These are phyloP conservation scores for Halictus ligatus DNA, from an alignment of 2,888 invertebrate species.

Conservation along the genomic window DNA sequence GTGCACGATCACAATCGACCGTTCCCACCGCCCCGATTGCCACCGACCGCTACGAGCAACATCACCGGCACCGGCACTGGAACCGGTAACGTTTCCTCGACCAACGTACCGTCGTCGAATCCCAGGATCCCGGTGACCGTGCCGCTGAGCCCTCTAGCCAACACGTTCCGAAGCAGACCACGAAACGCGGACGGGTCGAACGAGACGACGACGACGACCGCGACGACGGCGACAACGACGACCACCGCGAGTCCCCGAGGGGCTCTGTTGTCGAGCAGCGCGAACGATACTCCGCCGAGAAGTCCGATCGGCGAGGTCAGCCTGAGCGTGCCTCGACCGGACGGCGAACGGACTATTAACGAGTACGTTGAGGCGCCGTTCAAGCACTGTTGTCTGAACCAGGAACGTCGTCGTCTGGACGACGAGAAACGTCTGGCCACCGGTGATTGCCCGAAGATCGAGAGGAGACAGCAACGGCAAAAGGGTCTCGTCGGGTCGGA, in stretches of 20 bases:
- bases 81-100: slow-evolving; percentile 69
- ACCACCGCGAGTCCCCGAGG: slow-evolving; percentile 38
- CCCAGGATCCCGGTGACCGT: slow-evolving; percentile 86
- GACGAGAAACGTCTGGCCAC: slow-evolving; percentile 48
- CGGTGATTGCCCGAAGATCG: slow-evolving; percentile 74
- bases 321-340: slow-evolving; percentile 91
- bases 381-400: slow-evolving; percentile 84
- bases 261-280: not conserved
- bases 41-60: slow-evolving; percentile 32
- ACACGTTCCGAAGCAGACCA: slow-evolving; percentile 77
- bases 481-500: slow-evolving; percentile 83
- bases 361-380: slow-evolving; percentile 97
- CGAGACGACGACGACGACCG: slow-evolving; percentile 24
- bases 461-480: slow-evolving; percentile 66
- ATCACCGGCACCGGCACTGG: slow-evolving; percentile 53
- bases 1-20: slow-evolving; percentile 81
- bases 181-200: slow-evolving; percentile 63
- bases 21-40: slow-evolving; percentile 80
- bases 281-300: slow-evolving; percentile 57
- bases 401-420: slow-evolving; percentile 66
- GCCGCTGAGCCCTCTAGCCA: slow-evolving; percentile 85
- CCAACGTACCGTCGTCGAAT: slow-evolving; percentile 70
- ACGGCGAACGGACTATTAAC: slow-evolving; percentile 94
- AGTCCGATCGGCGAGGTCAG: slow-evolving; percentile 84
- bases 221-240: not conserved